Conservation (phyloP, 2,888 invertebrate species). For the Seira musarum region DNA sequence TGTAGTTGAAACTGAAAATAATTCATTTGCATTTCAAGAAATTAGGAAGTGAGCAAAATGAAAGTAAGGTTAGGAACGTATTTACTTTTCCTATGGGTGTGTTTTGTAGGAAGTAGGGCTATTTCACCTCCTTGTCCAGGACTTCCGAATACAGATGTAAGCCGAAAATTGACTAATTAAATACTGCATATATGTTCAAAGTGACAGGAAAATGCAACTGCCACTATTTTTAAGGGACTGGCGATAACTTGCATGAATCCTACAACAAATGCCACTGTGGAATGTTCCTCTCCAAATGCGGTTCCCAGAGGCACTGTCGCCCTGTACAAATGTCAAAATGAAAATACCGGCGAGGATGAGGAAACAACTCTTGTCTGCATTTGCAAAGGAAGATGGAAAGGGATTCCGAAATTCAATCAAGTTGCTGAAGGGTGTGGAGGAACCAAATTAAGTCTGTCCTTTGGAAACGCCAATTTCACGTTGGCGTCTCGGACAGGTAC, state of each 20-base stretch:
- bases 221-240: slow-evolving; percentile 49
- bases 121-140: slow-evolving; percentile 45
- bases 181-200: too few relatives aligned
- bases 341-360: slow-evolving; percentile 25
- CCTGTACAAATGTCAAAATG: slow-evolving; percentile 47
- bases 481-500: slow-evolving; percentile 26
- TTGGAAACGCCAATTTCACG: slow-evolving; percentile 27
- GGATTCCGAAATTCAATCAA: slow-evolving; percentile 54
- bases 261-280: slow-evolving; percentile 41
- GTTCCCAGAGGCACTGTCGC: slow-evolving; percentile 57
- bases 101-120: background rate
- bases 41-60: background rate
- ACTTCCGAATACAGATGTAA: slow-evolving; percentile 44
- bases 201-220: too few relatives aligned
- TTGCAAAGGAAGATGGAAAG: slow-evolving; percentile 62
- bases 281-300: slow-evolving; percentile 34
- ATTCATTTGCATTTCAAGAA: slow-evolving; percentile 16
- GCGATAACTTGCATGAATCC: slow-evolving; percentile 43
- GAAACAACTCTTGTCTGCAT: slow-evolving; percentile 48
- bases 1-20: background rate
- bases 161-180: too few relatives aligned
- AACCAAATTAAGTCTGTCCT: slow-evolving; percentile 23
- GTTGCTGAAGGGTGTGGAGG: slow-evolving; percentile 50
- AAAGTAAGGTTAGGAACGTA: slow-evolving; percentile 30
- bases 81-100: slow-evolving; percentile 3